These are phyloP conservation scores for Papilio gigon DNA, from an alignment of 2,888 invertebrate species.

Conservation along the genomic window DNA sequence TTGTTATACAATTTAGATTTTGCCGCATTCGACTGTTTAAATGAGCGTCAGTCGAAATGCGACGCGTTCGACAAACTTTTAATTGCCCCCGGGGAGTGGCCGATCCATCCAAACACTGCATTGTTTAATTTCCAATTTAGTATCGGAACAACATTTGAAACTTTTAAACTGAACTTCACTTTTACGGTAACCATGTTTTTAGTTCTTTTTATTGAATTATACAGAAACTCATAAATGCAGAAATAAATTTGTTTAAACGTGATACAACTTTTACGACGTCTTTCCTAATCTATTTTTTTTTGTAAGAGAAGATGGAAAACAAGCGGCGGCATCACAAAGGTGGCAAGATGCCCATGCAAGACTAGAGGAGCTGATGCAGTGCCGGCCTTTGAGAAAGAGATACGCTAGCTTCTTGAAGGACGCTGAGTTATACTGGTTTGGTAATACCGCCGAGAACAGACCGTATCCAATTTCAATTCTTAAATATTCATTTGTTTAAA, in stretches of 20 bases:
- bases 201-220: background rate
- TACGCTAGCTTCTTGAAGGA: too few species aligned
- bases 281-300: background rate
- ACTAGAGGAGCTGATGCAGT: too few species aligned
- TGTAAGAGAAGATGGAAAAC: too few species aligned
- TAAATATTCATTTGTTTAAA: too few species aligned
- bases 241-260: background rate
- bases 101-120: conserved; percentile 72
- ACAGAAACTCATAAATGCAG: background rate
- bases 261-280: background rate
- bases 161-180: conserved; percentile 36
- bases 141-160: conserved; percentile 43
- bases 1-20: conserved; percentile 26
- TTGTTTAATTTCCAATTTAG: conserved; percentile 72
- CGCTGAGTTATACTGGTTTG: too few species aligned
- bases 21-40: conserved; percentile 30
- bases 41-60: conserved; percentile 43
- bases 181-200: conserved; percentile 13
- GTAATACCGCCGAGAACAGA: too few species aligned
- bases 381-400: too few species aligned
- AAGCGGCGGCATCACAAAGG: too few species aligned
- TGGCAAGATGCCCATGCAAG: too few species aligned
- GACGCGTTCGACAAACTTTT: conserved; percentile 70
- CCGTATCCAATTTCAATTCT: too few species aligned
- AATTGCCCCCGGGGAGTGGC: conserved; percentile 73